Evolutionary conservation across 2,113 vertebrate species (phyloP).

Genomic region (Ascaphus truei): DNA sequence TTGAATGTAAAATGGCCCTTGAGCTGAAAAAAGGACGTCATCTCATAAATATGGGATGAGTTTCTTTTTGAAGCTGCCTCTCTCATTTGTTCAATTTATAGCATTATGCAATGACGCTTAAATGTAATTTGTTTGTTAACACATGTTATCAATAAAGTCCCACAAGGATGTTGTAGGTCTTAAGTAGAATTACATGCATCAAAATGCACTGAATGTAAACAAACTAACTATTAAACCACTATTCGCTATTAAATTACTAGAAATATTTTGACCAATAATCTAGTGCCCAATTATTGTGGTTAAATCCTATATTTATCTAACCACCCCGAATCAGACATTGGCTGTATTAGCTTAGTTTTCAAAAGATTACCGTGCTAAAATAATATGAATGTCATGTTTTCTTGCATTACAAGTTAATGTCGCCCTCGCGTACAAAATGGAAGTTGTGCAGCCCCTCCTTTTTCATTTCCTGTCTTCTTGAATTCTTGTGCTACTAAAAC

Average conservation of each 20-base stretch:
- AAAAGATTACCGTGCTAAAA: constrained; percentile 59
- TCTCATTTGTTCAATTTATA: too few species aligned
- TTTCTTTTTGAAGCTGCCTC: too few species aligned
- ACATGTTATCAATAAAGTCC: too few species aligned
- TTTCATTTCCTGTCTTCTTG: constrained; percentile 71
- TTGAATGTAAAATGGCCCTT: too few species aligned
- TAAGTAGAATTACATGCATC: not conserved
- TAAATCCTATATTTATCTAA: constrained; percentile 48
- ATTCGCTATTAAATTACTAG: not conserved
- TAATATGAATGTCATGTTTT: constrained; percentile 55
- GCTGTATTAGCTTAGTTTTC: constrained; percentile 53
- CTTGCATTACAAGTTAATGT: constrained; percentile 49
- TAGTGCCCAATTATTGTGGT: not conserved
- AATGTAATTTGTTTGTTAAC: too few species aligned
- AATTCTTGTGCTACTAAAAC: constrained; percentile 72
- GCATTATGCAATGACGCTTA: too few species aligned
- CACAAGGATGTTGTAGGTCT: not conserved
- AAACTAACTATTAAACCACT: not conserved
- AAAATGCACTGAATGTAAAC: not conserved
- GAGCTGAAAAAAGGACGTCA: too few species aligned
- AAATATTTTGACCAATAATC: not conserved
- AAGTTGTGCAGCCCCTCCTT: constrained; percentile 52
- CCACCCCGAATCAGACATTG: constrained; percentile 39
- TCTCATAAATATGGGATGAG: too few species aligned
- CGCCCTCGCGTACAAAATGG: constrained; percentile 50